Evolutionary conservation across 2,113 vertebrate genomes (phyloP), one percentile per base, ranked within the genome.

Genomic region (Gobius niger): DNA sequence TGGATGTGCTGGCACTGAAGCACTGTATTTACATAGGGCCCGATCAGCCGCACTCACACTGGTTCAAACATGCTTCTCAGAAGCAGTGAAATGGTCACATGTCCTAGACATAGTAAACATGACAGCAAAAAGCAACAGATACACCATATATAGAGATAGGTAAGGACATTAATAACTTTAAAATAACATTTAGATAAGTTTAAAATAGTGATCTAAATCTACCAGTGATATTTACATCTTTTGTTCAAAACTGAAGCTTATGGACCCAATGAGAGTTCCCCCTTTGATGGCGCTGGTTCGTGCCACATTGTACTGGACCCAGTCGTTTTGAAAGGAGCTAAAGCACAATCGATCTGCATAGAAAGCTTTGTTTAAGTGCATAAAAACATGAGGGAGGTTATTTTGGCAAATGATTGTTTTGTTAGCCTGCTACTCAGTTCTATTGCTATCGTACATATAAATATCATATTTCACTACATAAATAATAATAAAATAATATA

Each of bases 1-100:
- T 80, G 61, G 62, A 82, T 85, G 84, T 90, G 82, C 78, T 85
- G 82, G 77, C 82, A 85, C 85, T 34, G 24, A 34, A 34, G 24
- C 24, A 34, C 24, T 34, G 24, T 81, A 90, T 86, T 91, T 94
- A 94, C 93, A 93, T 92, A 57, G 78, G 77, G 74, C 75, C 76
- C 72, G 71, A 79, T 75, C 84, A 53, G 49, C n/a, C 68, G 57
- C 70, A 63, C 83, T 77, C 70, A 88, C 93, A 88, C 90, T 92
- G 67, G 57, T 74, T 88, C 79, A 82, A 91, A 93, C 91, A 93
- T 64, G 95, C 97, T 98, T 98, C 96, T 92, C 90, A 94, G 97
- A 97, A 97, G 95, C 95, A 92, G 92, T 95, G 95, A 95, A 96
- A 96, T 96, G 94, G 87, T 90, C 78, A 93, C 90, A 91, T 93